These are phyloP conservation scores for Sthenelais limicola DNA, from an alignment of 2,888 invertebrate species.

Conservation along the genomic window DNA sequence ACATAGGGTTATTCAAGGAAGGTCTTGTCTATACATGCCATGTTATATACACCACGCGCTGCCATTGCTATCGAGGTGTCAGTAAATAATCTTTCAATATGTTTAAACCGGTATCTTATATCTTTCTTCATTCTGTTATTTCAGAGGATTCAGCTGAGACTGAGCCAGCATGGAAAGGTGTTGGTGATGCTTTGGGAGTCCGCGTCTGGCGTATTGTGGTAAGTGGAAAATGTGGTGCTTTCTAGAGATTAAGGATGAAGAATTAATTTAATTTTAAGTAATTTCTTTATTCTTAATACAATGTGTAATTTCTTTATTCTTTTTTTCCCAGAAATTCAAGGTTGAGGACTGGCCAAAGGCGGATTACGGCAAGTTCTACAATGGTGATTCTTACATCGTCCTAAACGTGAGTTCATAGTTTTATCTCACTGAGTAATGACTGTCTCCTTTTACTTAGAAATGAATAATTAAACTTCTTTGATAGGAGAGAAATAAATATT, in stretches of 20 bases:
- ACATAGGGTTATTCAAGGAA: no score
- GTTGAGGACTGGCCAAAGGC: slow-evolving; percentile 55
- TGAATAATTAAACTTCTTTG: no score
- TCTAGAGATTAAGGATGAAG: not conserved
- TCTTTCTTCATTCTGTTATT: slow-evolving; percentile 15
- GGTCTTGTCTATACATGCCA: no score
- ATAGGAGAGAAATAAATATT: no score
- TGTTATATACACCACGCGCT: no score
- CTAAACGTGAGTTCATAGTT: slow-evolving; percentile 53
- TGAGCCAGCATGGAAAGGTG: slow-evolving; percentile 67
- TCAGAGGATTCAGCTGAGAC: slow-evolving; percentile 68
- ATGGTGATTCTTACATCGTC: slow-evolving; percentile 57
- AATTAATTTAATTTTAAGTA: not conserved
- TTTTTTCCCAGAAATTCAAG: slow-evolving; percentile 53
- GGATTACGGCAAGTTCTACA: slow-evolving; percentile 57
- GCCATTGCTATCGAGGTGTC: no score
- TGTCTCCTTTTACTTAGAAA: no score
- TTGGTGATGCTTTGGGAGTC: slow-evolving; percentile 61
- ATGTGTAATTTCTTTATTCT: not conserved
- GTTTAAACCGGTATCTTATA: not conserved
- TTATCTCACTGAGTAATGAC: no score
- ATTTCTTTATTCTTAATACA: not conserved
- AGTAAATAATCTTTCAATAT: not conserved
- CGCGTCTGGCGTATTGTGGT: slow-evolving; percentile 71
- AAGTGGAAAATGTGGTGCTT: slow-evolving; percentile 45